Evolutionary conservation across 2,797 vertebrate species (phyloP), one percentile per base, ranked within the genome.

Genomic region (Helicolenus hilgendorfi): DNA sequence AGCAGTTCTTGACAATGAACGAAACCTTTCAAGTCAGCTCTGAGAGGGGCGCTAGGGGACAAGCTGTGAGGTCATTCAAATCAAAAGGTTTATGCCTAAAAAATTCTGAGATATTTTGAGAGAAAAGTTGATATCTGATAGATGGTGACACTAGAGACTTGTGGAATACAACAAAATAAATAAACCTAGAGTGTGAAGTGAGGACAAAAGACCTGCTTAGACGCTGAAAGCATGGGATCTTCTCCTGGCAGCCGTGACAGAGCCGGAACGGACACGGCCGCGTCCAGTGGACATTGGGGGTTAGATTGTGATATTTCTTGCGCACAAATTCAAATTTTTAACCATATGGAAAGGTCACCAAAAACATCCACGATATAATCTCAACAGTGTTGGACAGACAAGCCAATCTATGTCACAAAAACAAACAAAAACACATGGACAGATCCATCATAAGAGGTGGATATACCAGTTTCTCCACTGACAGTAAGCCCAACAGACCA

Each of bases 181-280:
- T 18, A 67, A 41, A 26, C 64, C 36, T 41, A 6, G 35, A 24
- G 7, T 26, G 20, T 11, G 7, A 24, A 41, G 36, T 26, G 22
- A 29, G 2, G 65, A 45, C 3, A 29, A 29, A 49, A 69, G 67
- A 69, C 38, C 26, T 69, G 15, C 3, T 31, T 27, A 49, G 5
- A 31, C 4, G 1, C 6, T 9, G 22, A 11, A n/a, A 55, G 49
- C n/a, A 55, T 26, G 13, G 5, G n/a, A 20, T 78, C 27, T 6
- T 22, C 22, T 59, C 67, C 31, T 22, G 5, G 35, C 15, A 9
- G 45, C 26, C 4, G 2, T 58, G 11, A 33, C 63, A 3, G 11
- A n/a, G 20, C 20, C 4, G 9, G 31, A 72, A 63, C 0, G 20
- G 11, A 0, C 60, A 38, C 2, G 4, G 1, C 14, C 0, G 8